A percentile compares a stretch with the other conserved stretches of the same genome.
Evolutionary conservation across 1,140 invertebrate genomes (phyloP).

Genomic region (Drosophila nannoptera): DNA sequence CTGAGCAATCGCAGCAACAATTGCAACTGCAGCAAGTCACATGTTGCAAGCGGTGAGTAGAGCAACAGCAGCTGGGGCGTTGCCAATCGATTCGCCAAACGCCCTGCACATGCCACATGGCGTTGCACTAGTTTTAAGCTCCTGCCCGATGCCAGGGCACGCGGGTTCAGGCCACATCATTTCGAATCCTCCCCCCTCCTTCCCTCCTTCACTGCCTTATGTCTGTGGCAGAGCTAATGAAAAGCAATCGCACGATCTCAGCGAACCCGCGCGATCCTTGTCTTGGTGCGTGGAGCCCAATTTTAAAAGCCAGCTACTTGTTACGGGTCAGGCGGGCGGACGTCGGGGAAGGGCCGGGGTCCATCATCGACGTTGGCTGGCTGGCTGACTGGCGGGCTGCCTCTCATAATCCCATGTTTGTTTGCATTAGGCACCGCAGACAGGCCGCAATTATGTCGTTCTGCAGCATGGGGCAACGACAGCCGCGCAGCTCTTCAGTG

Average conservation of each 20-base stretch:
- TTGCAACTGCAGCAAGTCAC: slow-evolving; percentile 25
- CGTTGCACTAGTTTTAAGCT: slow-evolving; percentile 60
- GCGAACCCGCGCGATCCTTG: slow-evolving; percentile 31
- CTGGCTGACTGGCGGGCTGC: slow-evolving; percentile 13
- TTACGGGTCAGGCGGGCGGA: slow-evolving; percentile 56
- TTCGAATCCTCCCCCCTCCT: not conserved
- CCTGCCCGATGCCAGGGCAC: not conserved
- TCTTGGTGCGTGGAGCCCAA: slow-evolving; percentile 58
- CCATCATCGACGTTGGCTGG: slow-evolving; percentile 34
- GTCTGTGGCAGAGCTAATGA: slow-evolving; percentile 58
- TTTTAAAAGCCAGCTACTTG: slow-evolving; percentile 70
- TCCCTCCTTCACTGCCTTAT: not conserved
- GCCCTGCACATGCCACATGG: slow-evolving; percentile 59
- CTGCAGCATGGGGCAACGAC: slow-evolving; percentile 20
- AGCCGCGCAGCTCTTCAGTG: slow-evolving; percentile 11
- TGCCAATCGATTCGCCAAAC: slow-evolving; percentile 70
- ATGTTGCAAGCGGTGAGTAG: slow-evolving; percentile 31
- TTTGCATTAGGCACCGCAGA: slow-evolving; percentile 74
- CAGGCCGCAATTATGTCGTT: slow-evolving; percentile 74
- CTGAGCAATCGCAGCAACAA: slow-evolving; percentile 29
- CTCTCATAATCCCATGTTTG: slow-evolving; percentile 74
- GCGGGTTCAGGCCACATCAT: slow-evolving; percentile 33
- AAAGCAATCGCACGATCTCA: slow-evolving; percentile 72
- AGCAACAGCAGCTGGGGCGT: slow-evolving; percentile 38
- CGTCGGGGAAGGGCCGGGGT: not conserved